A percentile compares a stretch with the other conserved stretches of the same genome.
Evolutionary conservation across 2,113 vertebrate genomes (phyloP).

Genomic region (Pelvicachromis taeniatus): DNA sequence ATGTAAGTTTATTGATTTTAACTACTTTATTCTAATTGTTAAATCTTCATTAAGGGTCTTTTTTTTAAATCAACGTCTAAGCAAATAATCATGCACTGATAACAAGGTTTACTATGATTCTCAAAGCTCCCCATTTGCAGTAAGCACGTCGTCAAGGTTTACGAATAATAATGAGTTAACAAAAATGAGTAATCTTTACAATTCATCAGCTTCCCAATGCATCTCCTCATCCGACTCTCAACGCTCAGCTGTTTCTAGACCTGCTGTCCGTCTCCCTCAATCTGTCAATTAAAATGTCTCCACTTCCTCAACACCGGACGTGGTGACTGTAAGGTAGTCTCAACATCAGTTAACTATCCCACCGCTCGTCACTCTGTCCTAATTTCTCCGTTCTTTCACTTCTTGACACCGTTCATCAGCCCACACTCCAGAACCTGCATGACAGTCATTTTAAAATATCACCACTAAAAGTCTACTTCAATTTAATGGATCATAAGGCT

Average conservation of each 20-base stretch:
- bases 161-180: background rate
- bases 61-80: background rate
- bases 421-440: background rate
- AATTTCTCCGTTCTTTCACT: slow-evolving; percentile 29
- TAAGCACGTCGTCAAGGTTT: no score
- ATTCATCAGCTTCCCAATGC: background rate
- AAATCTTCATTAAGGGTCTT: background rate
- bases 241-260: background rate
- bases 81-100: background rate
- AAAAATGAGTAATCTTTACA: background rate
- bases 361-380: background rate
- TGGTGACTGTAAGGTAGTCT: background rate
- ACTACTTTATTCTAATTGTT: background rate
- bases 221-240: background rate
- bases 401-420: slow-evolving; percentile 39
- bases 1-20: background rate
- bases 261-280: background rate
- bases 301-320: background rate
- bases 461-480: slow-evolving; percentile 53
- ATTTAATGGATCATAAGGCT: slow-evolving; percentile 63
- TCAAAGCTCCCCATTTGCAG: background rate
- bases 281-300: slow-evolving; percentile 1
- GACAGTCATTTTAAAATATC: slow-evolving; percentile 56
- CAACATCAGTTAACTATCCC: background rate
- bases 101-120: background rate